phyloP scores from a whole-genome alignment of 2,113 vertebrate species.

The Crocuta crocuta region DNA sequence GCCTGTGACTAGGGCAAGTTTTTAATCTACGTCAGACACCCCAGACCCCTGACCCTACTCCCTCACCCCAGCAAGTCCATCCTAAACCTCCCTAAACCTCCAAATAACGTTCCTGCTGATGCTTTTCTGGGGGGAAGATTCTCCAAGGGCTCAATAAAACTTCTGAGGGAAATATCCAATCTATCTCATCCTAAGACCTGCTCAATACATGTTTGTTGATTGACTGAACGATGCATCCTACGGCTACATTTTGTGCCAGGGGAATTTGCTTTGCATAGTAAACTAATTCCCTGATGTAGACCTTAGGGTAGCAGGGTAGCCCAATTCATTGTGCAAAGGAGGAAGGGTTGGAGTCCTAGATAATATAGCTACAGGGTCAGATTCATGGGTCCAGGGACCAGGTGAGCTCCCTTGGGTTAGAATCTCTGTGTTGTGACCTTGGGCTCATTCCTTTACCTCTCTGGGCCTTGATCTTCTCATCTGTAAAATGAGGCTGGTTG shows the following conservation, averaged over 20 bases:
- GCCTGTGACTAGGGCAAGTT: not conserved
- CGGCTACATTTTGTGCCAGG: not conserved
- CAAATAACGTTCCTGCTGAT: not conserved
- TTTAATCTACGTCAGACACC: not conserved
- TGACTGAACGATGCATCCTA: not conserved
- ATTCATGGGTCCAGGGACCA: not conserved
- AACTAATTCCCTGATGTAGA: not conserved
- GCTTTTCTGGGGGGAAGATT: not conserved
- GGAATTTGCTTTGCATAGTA: not conserved
- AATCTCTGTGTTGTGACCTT: constrained; percentile 28
- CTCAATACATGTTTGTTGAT: not conserved
- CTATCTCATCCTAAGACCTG: not conserved
- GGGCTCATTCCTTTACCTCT: not conserved
- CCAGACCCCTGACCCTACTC: not conserved
- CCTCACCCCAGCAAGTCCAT: not conserved
- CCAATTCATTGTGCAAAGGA: not conserved
- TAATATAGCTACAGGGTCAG: not conserved
- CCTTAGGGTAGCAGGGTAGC: not conserved
- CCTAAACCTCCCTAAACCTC: not conserved
- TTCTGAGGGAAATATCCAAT: not conserved
- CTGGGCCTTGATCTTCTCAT: not conserved
- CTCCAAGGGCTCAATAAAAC: not conserved
- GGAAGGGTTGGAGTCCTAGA: not conserved
- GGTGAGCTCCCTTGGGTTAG: not conserved
- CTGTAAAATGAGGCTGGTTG: constrained; percentile 13